These are phyloP conservation scores for Mohoua ochrocephala DNA, from an alignment of 2,113 vertebrate species.

Conservation along the genomic window DNA sequence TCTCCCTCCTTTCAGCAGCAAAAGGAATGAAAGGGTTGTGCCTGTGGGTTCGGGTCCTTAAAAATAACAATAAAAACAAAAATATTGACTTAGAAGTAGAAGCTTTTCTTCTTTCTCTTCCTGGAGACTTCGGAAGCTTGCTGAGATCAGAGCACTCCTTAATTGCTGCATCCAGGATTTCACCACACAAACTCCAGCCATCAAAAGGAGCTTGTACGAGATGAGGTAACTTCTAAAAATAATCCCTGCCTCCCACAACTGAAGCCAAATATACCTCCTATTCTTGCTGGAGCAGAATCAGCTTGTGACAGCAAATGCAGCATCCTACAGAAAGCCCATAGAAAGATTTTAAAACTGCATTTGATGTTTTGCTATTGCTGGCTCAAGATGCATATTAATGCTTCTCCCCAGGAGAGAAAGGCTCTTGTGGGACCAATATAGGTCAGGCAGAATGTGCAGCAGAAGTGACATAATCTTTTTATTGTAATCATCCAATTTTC, in stretches of 20 bases:
- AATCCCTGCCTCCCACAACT: conserved; percentile 29
- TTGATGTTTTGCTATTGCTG: neutral
- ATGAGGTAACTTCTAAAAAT: conserved; percentile 55
- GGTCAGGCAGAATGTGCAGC: neutral
- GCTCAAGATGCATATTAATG: neutral
- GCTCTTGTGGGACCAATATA: neutral
- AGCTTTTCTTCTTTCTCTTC: neutral
- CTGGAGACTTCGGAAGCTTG: neutral
- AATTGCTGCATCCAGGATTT: conserved; percentile 28
- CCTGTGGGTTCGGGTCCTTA: neutral
- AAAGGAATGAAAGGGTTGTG: neutral
- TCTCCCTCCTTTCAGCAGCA: neutral
- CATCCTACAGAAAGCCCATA: neutral
- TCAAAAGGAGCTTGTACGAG: conserved; percentile 30
- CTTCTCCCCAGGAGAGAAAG: neutral
- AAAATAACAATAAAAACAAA: neutral
- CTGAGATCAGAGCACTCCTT: conserved; percentile 45
- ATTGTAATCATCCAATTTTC: neutral
- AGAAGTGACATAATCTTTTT: neutral
- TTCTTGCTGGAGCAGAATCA: neutral
- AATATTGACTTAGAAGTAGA: neutral
- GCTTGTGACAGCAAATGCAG: conserved; percentile 21
- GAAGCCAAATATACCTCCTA: conserved; percentile 49
- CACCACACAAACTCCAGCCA: conserved; percentile 32
- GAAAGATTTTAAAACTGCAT: neutral